These are phyloP conservation scores for Rousettus madagascariensis DNA, from an alignment of 2,797 vertebrate genomes.

Conservation along the genomic window DNA sequence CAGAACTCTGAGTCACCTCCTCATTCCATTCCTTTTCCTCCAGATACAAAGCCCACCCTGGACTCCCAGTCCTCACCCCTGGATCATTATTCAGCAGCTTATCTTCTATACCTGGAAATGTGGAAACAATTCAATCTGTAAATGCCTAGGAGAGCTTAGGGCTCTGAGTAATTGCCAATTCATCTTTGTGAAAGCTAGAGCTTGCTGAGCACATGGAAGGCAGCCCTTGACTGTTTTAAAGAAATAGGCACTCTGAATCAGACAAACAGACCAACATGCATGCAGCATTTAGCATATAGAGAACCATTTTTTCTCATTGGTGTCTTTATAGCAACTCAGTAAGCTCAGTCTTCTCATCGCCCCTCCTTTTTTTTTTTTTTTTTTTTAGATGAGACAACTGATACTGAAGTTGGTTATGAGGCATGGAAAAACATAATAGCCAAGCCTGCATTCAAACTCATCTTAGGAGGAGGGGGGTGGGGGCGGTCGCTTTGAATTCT, in stretches of 20 bases:
- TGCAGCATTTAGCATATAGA: neutral
- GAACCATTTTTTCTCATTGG: neutral
- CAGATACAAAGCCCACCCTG: neutral
- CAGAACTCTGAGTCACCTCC: neutral
- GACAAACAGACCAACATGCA: neutral
- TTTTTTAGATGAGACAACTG: neutral
- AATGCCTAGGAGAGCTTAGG: slow-evolving; percentile 11
- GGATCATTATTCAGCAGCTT: neutral
- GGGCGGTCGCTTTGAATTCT: neutral
- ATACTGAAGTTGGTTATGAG: neutral
- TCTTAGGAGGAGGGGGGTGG: neutral
- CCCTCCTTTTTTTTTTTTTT: neutral
- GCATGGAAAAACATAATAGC: neutral
- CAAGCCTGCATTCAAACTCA: neutral
- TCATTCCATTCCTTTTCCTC: neutral
- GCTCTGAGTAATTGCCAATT: slow-evolving; percentile 28
- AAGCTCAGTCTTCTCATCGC: neutral
- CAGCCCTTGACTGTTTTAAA: neutral
- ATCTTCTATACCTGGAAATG: slow-evolving; percentile 39
- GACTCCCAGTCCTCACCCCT: neutral
- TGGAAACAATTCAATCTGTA: slow-evolving; percentile 60
- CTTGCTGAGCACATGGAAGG: slow-evolving; percentile 37
- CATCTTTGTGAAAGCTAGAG: slow-evolving; percentile 46
- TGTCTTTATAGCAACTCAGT: neutral
- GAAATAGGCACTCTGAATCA: neutral